Evolutionary conservation across 2,888 invertebrate species (phyloP), one percentile per base, ranked within the genome.

Genomic region (Muscina levida): DNA sequence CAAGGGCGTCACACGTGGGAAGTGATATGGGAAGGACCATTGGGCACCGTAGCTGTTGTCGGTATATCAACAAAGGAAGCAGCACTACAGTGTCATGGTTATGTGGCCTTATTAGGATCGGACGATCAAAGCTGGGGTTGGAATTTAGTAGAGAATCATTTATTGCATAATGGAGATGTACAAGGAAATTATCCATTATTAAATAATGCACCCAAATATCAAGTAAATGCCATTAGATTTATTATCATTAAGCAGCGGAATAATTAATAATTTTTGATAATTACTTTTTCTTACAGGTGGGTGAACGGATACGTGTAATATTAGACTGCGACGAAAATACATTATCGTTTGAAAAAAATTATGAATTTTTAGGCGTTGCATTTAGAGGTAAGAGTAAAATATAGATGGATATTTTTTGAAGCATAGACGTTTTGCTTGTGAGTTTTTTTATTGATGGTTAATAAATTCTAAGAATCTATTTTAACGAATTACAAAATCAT

Each of bases 51-150:
- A 22, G 99, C 99, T 53, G 98, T 99, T 53, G 95, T 99, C 87
- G 99, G 89, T n/a, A 95, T 98, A 86, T 96, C 98, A 57, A 98
- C 98, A 1, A 97, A 96, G 91, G 97, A 98, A 88, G 97, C 98
- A 10, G 94, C 97, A 46, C 92, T 98, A 82, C 97, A 98, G 89
- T 97, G 97, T 90, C 97, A 96, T 87, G 98, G 99, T 72, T 99
- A 99, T 92, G 96, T 98, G 67, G 96, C 98, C 8, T 92, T 99
- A 77, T 91, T 99, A 82, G 99, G 99, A 37, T 96, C 97, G 4
- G 98, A 99, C 91, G 97, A 97, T 89, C 96, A 98, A 90, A 98
- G 98, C 87, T 99, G 99, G 99, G 99, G 99, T 13, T 99, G 99
- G 99, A 99, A 99, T 93, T 93, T 99, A 85, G 98, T 99, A 67